phyloP scores from a whole-genome alignment of 1,140 invertebrate species.

The Pachyrhynchus sulphureomaculatus region DNA sequence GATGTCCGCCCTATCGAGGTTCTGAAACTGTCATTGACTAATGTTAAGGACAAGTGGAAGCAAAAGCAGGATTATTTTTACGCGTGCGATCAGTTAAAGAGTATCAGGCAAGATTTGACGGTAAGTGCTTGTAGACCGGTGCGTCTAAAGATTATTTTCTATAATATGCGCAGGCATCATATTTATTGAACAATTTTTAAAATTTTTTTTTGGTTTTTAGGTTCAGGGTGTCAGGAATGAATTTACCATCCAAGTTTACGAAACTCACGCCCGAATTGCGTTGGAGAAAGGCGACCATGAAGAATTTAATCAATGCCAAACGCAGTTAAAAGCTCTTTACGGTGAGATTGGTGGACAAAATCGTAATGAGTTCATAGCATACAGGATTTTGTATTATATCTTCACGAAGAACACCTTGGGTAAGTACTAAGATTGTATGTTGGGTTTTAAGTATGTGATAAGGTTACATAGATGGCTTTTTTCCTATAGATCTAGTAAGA shows the following conservation, averaged over 20 bases:
- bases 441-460: too few species aligned
- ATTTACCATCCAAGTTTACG: slow-evolving; percentile 96
- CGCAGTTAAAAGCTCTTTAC: slow-evolving; percentile 93
- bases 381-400: slow-evolving; percentile 95
- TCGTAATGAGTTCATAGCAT: slow-evolving; percentile 89
- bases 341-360: slow-evolving; percentile 72
- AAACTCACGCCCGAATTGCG: slow-evolving; percentile 96
- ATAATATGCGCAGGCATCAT: too few species aligned
- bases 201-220: slow-evolving; percentile 53
- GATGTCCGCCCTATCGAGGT: slow-evolving; percentile 88
- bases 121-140: slow-evolving; percentile 59
- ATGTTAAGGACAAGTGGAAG: slow-evolving; percentile 90
- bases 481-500: too few species aligned
- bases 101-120: slow-evolving; percentile 96
- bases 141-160: background rate
- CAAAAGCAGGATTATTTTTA: slow-evolving; percentile 91
- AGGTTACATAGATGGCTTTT: too few species aligned
- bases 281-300: slow-evolving; percentile 97
- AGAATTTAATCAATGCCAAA: slow-evolving; percentile 99
- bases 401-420: slow-evolving; percentile 95
- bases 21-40: slow-evolving; percentile 78
- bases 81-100: slow-evolving; percentile 97
- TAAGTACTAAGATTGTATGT: slow-evolving; percentile 53
- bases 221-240: slow-evolving; percentile 92
- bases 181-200: background rate